A percentile compares a stretch with the other conserved stretches of the same genome.
Evolutionary conservation across 2,888 invertebrate genomes (phyloP).

Genomic region (Anticlea derivata): DNA sequence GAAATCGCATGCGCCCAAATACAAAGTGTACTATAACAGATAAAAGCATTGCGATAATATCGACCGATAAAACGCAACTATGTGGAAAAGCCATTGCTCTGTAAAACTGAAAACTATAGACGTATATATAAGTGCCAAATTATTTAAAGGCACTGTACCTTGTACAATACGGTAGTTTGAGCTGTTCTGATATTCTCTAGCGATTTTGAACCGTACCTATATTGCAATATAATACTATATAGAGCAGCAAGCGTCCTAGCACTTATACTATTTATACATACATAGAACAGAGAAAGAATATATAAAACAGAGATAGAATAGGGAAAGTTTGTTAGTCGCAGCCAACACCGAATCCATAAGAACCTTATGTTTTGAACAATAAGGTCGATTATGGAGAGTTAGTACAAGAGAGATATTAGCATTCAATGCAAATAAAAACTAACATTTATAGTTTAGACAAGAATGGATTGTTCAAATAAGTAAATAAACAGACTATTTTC

Average conservation of each 20-base stretch:
- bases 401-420: conserved; percentile 28
- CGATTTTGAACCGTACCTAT: conserved; percentile 25
- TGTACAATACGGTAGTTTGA: conserved; percentile 25
- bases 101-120: neutral
- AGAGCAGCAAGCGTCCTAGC: conserved; percentile 29
- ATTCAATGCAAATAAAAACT: conserved; percentile 24
- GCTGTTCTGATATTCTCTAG: conserved; percentile 25
- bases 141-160: conserved; percentile 16
- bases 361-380: conserved; percentile 27
- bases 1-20: too few relatives aligned
- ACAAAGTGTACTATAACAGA: too few relatives aligned
- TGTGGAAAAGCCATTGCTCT: too few relatives aligned
- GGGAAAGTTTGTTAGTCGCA: conserved; percentile 42
- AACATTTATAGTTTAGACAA: neutral
- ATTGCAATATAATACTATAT: conserved; percentile 29
- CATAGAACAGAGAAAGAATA: conserved; percentile 29
- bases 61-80: too few relatives aligned
- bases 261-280: conserved; percentile 32
- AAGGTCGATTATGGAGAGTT: conserved; percentile 32
- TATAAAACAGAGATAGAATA: conserved; percentile 29
- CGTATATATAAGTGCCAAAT: conserved; percentile 13
- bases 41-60: too few relatives aligned
- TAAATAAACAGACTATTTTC: neutral
- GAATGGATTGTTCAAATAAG: neutral
- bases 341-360: conserved; percentile 44